phyloP scores from a whole-genome alignment of 2,113 vertebrate genomes.

The Baryphthengus martii region DNA sequence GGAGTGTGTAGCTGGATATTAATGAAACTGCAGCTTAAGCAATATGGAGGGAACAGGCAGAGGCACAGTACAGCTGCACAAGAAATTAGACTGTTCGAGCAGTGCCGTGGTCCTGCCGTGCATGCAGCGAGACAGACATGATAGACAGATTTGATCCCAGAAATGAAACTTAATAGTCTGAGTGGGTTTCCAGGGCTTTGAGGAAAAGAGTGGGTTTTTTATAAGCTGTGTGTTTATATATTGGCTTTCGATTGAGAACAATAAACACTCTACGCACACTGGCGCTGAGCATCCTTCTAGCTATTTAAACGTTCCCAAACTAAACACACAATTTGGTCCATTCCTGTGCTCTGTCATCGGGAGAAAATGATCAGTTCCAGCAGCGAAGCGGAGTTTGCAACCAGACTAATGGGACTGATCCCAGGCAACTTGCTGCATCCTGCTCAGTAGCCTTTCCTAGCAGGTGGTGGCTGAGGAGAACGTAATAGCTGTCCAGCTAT shows the following conservation, averaged over 20 bases:
- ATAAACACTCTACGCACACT: accelerated
- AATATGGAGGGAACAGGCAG: not conserved
- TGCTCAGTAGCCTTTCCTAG: not conserved
- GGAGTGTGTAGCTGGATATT: not conserved
- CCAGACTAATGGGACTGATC: not conserved
- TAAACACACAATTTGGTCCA: not conserved
- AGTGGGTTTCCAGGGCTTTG: not conserved
- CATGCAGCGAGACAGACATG: not conserved
- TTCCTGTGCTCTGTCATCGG: not conserved
- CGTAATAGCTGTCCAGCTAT: not conserved
- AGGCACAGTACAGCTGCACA: not conserved
- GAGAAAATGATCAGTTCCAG: not conserved
- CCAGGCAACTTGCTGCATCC: not conserved
- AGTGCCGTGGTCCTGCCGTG: not conserved
- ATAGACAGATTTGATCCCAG: not conserved
- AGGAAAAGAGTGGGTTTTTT: not conserved
- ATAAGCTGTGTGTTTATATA: not conserved
- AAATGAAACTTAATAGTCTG: not conserved
- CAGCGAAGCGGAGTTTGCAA: not conserved
- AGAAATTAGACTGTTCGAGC: not conserved
- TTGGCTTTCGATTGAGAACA: not conserved
- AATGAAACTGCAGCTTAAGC: not conserved
- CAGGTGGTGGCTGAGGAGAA: not conserved
- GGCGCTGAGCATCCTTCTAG: not conserved
- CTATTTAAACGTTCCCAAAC: not conserved